phyloP scores from a whole-genome alignment of 2,113 vertebrate genomes.

The Grammomys surdaster region DNA sequence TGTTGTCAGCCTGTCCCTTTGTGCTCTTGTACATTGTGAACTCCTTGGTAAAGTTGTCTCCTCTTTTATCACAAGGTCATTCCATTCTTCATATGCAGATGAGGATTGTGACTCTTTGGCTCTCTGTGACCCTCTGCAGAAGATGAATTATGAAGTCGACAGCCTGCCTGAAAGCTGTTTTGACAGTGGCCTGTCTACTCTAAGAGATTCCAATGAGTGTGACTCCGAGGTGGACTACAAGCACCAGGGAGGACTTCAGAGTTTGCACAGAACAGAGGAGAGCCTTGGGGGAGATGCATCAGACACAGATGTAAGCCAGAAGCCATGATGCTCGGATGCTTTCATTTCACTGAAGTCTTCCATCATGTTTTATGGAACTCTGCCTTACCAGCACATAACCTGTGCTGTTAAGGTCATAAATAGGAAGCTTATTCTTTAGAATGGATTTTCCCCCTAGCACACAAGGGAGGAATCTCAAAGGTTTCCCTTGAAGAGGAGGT shows the following conservation, averaged over 20 bases:
- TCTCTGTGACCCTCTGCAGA: conserved; percentile 94
- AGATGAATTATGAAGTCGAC: conserved; percentile 92
- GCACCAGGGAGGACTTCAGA: conserved; percentile 85
- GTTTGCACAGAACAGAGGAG: conserved; percentile 81
- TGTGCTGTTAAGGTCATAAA: not conserved
- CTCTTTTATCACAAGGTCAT: conserved; percentile 86
- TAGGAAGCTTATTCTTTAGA: conserved; percentile 19
- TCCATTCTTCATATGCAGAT: conserved; percentile 88
- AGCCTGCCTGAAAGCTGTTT: conserved; percentile 94
- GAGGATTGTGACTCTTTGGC: conserved; percentile 93
- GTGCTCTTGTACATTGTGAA: not conserved
- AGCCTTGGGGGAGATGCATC: conserved; percentile 88
- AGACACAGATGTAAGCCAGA: conserved; percentile 91
- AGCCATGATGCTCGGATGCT: not conserved
- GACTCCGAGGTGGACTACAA: conserved; percentile 93
- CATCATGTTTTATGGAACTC: not conserved
- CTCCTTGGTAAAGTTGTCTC: not conserved
- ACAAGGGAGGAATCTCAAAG: not conserved
- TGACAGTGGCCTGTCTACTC: conserved; percentile 96
- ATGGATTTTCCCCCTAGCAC: not conserved
- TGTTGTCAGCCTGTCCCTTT: not conserved
- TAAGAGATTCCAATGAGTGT: conserved; percentile 94
- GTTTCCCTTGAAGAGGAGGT: not conserved
- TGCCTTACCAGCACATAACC: not conserved
- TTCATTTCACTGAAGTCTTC: not conserved